These are phyloP conservation scores for Synanceia verrucosa DNA, from an alignment of 2,797 vertebrate species.

Conservation along the genomic window DNA sequence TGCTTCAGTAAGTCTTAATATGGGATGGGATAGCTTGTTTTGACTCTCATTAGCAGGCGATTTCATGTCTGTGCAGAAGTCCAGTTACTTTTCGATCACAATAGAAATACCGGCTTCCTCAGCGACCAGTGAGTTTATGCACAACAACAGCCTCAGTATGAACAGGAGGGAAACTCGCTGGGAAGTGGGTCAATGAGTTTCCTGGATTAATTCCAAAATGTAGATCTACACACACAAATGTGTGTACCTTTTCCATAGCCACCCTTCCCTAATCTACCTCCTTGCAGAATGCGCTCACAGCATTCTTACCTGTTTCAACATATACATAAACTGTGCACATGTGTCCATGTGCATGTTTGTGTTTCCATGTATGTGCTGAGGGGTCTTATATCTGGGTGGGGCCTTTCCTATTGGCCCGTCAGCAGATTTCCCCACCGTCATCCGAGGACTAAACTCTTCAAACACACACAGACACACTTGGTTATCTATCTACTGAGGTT, in stretches of 20 bases:
- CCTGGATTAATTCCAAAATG: constrained; percentile 67
- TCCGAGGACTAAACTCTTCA: constrained; percentile 48
- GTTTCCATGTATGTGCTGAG: constrained; percentile 29
- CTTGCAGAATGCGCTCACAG: constrained; percentile 24
- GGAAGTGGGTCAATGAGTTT: constrained; percentile 73
- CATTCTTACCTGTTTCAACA: constrained; percentile 29
- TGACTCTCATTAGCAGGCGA: constrained; percentile 11
- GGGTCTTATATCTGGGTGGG: constrained; percentile 66
- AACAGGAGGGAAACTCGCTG: constrained; percentile 51
- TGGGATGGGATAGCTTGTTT: constrained; percentile 1
- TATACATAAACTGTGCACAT: constrained; percentile 5
- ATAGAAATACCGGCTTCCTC: constrained; percentile 48
- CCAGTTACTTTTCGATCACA: constrained; percentile 41
- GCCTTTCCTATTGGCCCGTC: constrained; percentile 54
- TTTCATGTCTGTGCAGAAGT: constrained; percentile 28
- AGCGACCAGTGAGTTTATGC: constrained; percentile 35
- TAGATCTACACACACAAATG: constrained; percentile 41
- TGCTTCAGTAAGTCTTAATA: constrained; percentile 23
- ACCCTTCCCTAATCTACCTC: constrained; percentile 26
- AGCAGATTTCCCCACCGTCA: constrained; percentile 61
- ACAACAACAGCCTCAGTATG: constrained; percentile 49
- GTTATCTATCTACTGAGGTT: constrained; percentile 54
- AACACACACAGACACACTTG: constrained; percentile 27
- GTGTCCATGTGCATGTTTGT: constrained; percentile 4
- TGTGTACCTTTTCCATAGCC: constrained; percentile 42